phyloP scores from a whole-genome alignment of 2,113 vertebrate genomes.

The Centropristis striata region DNA sequence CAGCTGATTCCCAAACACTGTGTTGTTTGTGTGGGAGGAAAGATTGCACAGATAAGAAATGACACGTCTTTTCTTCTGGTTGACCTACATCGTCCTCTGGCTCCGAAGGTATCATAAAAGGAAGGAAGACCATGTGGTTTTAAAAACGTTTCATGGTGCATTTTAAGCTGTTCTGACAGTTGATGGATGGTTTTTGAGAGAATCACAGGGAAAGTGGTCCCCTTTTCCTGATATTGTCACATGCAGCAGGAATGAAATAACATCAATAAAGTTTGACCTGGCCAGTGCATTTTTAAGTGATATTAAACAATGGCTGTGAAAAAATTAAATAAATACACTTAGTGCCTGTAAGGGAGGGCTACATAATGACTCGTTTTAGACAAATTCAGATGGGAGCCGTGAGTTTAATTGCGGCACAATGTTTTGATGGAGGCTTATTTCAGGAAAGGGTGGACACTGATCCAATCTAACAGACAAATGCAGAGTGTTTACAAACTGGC shows the following conservation, averaged over 20 bases:
- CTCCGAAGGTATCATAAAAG: background rate
- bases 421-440: conserved; percentile 41
- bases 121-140: background rate
- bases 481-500: conserved; percentile 74
- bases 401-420: conserved; percentile 32
- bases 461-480: conserved; percentile 49
- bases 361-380: background rate
- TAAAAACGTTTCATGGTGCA: background rate
- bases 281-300: background rate
- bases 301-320: conserved; percentile 12
- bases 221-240: conserved; percentile 44
- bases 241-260: conserved; percentile 13
- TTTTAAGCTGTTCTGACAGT: background rate
- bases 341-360: background rate
- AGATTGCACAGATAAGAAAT: background rate
- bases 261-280: background rate
- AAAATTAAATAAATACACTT: background rate
- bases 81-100: background rate
- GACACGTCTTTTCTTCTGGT: background rate
- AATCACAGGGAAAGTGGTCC: background rate
- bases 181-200: background rate
- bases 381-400: conserved; percentile 5
- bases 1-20: background rate
- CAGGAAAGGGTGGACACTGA: conserved; percentile 75
- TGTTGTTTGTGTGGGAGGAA: background rate